Percentiles rank a stretch among this genome's conserved stretches.
These are phyloP conservation scores for Novumbra hubbsi DNA, from an alignment of 2,797 vertebrate genomes.

Conservation along the genomic window DNA sequence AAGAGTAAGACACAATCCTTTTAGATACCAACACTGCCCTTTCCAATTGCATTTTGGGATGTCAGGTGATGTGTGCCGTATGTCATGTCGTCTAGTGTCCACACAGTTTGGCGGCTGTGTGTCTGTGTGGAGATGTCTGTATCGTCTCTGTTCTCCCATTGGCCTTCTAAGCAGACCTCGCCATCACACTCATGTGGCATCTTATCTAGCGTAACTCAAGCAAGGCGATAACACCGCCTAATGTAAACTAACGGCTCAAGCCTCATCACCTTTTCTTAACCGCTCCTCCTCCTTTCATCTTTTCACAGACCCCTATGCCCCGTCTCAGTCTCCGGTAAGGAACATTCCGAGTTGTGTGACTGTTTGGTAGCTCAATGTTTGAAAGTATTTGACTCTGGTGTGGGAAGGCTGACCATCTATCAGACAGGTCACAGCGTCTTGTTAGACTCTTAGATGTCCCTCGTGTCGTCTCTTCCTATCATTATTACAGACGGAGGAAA, in stretches of 20 bases:
- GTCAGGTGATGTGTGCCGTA: neutral
- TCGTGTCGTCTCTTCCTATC: slow-evolving; percentile 5
- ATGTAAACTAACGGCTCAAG: neutral
- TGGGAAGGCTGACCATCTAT: neutral
- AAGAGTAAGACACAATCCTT: slow-evolving; percentile 63
- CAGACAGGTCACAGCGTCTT: neutral
- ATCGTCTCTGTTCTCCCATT: slow-evolving; percentile 3
- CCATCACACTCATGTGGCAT: slow-evolving; percentile 16
- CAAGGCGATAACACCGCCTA: neutral
- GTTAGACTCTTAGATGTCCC: slow-evolving; percentile 8
- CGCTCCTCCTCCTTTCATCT: slow-evolving; percentile 23
- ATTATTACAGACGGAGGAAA: slow-evolving; percentile 58
- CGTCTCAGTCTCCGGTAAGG: slow-evolving; percentile 52
- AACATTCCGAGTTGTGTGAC: slow-evolving; percentile 3
- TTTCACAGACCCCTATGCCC: slow-evolving; percentile 74
- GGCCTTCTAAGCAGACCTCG: neutral
- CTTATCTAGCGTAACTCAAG: neutral
- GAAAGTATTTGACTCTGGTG: neutral
- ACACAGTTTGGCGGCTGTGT: neutral
- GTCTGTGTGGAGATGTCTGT: neutral
- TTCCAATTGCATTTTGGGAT: neutral
- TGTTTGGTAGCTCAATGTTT: neutral
- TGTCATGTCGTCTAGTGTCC: neutral
- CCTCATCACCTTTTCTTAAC: neutral
- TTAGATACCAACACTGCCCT: neutral